Conservation (phyloP, 2,113 vertebrate genomes). For the Mobula birostris region DNA sequence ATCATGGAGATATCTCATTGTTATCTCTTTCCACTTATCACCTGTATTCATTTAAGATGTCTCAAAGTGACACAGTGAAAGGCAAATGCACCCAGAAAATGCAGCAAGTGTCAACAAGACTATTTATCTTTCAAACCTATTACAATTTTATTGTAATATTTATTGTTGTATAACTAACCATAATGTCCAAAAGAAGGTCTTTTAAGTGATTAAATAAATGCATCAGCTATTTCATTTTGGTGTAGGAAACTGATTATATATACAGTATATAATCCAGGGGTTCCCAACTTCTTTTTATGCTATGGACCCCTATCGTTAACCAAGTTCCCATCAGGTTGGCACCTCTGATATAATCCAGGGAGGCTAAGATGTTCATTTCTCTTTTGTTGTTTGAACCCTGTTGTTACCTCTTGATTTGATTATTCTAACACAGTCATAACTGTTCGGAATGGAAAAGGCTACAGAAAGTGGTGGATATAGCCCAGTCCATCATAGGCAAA, state of each 20-base stretch:
- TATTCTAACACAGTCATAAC: no score
- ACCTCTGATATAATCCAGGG: no score
- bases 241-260: not conserved
- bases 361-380: not conserved
- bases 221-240: not conserved
- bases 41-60: not conserved
- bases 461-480: no score
- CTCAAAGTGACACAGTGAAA: not conserved
- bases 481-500: no score
- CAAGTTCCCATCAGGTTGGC: no score
- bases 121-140: not conserved
- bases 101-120: not conserved
- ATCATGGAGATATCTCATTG: not conserved
- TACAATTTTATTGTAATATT: not conserved
- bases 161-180: not conserved
- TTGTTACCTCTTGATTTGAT: no score
- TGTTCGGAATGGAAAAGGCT: no score
- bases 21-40: not conserved
- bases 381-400: not conserved
- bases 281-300: no score
- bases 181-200: not conserved
- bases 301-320: no score
- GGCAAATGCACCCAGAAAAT: not conserved
- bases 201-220: not conserved
- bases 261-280: no score